A percentile compares a stretch with the other conserved stretches of the same genome.
Conservation (phyloP, 2,113 vertebrate genomes). For the Cynoglossus semilaevis region DNA sequence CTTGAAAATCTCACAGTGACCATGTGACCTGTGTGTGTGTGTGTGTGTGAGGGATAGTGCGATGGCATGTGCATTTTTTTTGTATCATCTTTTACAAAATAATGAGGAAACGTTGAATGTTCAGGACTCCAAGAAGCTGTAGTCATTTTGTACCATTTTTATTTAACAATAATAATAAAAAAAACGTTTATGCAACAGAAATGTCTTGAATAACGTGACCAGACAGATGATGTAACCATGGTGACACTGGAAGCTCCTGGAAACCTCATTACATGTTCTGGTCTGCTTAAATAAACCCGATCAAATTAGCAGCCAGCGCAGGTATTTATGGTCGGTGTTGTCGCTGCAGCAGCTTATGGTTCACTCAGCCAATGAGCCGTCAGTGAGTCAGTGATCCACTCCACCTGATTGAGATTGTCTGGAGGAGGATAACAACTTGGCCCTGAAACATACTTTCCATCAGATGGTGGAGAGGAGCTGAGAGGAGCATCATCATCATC, state of each 20-base stretch:
- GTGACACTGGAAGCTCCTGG: constrained; percentile 14
- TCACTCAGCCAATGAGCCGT: constrained; percentile 53
- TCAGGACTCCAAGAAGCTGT: neutral
- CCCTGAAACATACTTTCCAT: constrained; percentile 25
- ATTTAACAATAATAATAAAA: no score
- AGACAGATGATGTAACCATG: neutral
- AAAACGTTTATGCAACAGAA: no score
- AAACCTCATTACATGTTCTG: constrained; percentile 14
- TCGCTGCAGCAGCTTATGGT: constrained; percentile 42
- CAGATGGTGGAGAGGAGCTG: constrained; percentile 18
- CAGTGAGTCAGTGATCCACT: constrained; percentile 31
- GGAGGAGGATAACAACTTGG: constrained; percentile 21
- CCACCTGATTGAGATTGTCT: constrained; percentile 42
- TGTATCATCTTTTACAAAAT: constrained; percentile 51
- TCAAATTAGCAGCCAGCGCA: constrained; percentile 38
- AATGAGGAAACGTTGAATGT: constrained; percentile 15
- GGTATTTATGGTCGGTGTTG: constrained; percentile 40
- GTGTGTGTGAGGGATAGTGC: constrained; percentile 44
- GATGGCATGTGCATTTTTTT: constrained; percentile 52
- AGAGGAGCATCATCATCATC: constrained; percentile 9
- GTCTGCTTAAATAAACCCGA: constrained; percentile 33
- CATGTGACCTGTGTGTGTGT: constrained; percentile 1
- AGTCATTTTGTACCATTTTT: neutral
- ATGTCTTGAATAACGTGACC: neutral
- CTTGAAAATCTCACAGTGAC: neutral